Evolutionary conservation across 1,140 invertebrate species (phyloP), one percentile per base, ranked within the genome.

Genomic region (Caenorhabditis briggsae): DNA sequence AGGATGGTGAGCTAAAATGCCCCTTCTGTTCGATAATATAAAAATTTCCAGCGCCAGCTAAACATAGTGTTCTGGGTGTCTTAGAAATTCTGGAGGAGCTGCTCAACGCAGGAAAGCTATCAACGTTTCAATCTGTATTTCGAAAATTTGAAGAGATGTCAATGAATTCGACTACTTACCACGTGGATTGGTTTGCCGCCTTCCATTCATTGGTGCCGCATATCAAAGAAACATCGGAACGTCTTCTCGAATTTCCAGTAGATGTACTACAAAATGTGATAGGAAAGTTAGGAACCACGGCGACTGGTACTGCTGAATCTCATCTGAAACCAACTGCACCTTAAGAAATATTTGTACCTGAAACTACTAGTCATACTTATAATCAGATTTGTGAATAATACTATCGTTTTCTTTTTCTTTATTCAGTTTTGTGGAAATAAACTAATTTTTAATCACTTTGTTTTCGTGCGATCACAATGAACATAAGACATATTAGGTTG

Each of bases 361-460:
- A 78, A 5, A 53, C 70, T 11, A 78, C 70, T 78, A 78, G 53
- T 58, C 16, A 58, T 61, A 61, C 23, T 58, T n/a, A 61, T 61
- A 5, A 58, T 58, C n/a, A n/a, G n/a, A 25, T 11, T 11, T 61
- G 59, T 61, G 18, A 61, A 61, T 61, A 58, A 58, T 20, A 8
- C 14, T 58, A n/a, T 18, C 16, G n/a, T 14, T 53, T 18, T 33
- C 33, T 33, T 33, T 33, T 33, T 33, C n/a, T n/a, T n/a, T n/a
- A n/a, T n/a, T n/a, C n/a, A n/a, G 33, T 1, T 33, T 33, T 33
- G 33, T n/a, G 3, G 33, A 53, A 53, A 53, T 53, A 53, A 53
- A 53, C 50, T 53, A 18, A 2, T 65, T 11, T 65, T 20, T 33
- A 1, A 33, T 33, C 33, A 33, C 1, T 2, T 33, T 33, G 33